Evolutionary conservation across 2,113 vertebrate species (phyloP).

Genomic region (Stomatorhinus ivindoensis): DNA sequence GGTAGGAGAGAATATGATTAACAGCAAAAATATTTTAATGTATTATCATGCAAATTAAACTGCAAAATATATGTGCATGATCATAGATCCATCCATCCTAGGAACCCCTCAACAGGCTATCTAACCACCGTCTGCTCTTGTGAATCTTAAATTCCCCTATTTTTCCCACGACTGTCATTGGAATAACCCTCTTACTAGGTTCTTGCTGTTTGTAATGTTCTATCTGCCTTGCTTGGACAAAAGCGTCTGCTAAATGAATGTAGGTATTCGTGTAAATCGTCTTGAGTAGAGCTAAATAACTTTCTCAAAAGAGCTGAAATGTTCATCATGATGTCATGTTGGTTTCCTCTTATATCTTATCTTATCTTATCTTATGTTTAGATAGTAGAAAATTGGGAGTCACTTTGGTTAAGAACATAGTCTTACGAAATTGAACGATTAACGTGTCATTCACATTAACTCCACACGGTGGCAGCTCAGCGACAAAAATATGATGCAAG

Average conservation of each 20-base stretch:
- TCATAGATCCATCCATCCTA: not conserved
- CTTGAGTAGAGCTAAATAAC: too few relatives aligned
- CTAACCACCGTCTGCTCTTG: not conserved
- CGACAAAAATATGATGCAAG: constrained; percentile 13
- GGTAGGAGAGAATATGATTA: not conserved
- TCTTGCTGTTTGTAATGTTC: not conserved
- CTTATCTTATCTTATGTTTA: not conserved
- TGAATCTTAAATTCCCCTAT: not conserved
- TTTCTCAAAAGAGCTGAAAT: too few relatives aligned
- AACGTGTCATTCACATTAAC: not conserved
- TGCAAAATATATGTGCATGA: not conserved
- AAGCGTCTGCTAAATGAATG: not conserved
- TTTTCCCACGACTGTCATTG: not conserved
- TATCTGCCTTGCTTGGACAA: not conserved
- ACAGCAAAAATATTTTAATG: not conserved
- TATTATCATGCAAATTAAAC: not conserved
- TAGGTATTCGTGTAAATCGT: not conserved
- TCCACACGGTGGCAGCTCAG: constrained; percentile 51
- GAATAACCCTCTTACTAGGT: not conserved
- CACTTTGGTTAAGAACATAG: not conserved
- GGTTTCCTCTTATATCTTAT: not conserved
- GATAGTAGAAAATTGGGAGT: not conserved
- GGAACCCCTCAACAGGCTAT: not conserved
- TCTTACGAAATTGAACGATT: not conserved
- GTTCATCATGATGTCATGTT: too few relatives aligned